Evolutionary conservation across 2,113 vertebrate genomes (phyloP).

Genomic region (Alouatta palliata): DNA sequence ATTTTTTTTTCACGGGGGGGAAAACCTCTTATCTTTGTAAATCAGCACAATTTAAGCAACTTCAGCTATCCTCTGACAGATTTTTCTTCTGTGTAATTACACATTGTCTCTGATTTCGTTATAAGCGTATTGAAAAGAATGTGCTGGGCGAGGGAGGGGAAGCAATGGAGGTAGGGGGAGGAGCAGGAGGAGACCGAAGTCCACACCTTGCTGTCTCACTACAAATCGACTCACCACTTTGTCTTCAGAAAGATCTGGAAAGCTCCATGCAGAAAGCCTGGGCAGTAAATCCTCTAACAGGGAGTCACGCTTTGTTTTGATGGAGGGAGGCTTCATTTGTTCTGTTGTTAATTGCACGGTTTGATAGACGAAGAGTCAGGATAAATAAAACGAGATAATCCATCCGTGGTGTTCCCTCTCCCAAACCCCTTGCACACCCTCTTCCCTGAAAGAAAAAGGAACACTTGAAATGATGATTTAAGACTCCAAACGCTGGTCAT

Average conservation of each 20-base stretch:
- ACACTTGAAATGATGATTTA: background rate
- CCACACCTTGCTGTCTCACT: constrained; percentile 72
- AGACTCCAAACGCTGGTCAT: background rate
- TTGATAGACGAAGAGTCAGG: constrained; percentile 70
- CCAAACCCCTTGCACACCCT: background rate
- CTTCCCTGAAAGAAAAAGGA: background rate
- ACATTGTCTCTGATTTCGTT: constrained; percentile 80
- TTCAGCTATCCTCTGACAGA: constrained; percentile 82
- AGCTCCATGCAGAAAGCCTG: constrained; percentile 68
- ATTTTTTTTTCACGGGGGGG: constrained; percentile 65
- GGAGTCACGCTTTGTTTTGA: constrained; percentile 70
- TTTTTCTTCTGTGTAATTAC: constrained; percentile 84
- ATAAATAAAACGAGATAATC: constrained; percentile 52
- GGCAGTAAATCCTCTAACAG: constrained; percentile 62
- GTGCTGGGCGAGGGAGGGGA: constrained; percentile 20
- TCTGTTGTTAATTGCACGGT: constrained; percentile 39
- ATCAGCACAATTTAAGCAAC: constrained; percentile 86
- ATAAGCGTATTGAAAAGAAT: constrained; percentile 78
- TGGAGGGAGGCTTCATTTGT: constrained; percentile 66
- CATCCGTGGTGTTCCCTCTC: background rate
- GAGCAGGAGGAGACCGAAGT: constrained; percentile 75
- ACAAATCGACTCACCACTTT: constrained; percentile 75
- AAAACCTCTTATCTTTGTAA: constrained; percentile 84
- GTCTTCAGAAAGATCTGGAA: constrained; percentile 80
- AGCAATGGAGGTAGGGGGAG: background rate